Base-by-base conservation (phyloP, 1,140 invertebrate species). In the Akabosia matsudoensis region DNA sequence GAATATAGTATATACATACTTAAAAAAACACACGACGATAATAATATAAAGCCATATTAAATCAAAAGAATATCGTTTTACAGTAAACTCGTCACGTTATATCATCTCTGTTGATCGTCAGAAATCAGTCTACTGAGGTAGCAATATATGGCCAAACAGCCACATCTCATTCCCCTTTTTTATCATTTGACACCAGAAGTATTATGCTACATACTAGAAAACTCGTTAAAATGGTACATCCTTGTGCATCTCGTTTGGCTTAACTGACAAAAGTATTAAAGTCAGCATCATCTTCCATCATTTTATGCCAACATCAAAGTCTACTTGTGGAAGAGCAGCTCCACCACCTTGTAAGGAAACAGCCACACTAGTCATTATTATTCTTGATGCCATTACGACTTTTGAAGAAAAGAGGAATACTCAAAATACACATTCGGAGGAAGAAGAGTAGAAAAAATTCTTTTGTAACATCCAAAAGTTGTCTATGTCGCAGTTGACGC, bases 401-500 rank as follows among this genome's bases (percentile, higher is more conserved):
- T 45, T 45, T 7, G 7, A 45, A 45, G 18, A 45, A 18, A 45
- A 45, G 37, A 45, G 37, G n/a, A n/a, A n/a, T n/a, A n/a, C n/a
- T n/a, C n/a, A 45, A 45, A 67, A 67, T 67, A 67, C 26, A 30
- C 31, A 7, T 24, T 67, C 26, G 13, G n/a, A n/a, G n/a, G n/a
- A n/a, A n/a, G n/a, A n/a, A n/a, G n/a, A n/a, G n/a, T 7, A 61
- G 37, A 61, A 61, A 67, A 31, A 22, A 67, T 67, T 67, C 61
- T 67, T 22, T 61, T 61, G 13, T 45, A 10, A 45, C 37, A 18
- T 45, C 7, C 37, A 45, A n/a, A n/a, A n/a, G n/a, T n/a, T 45
- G 37, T 45, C 7, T 45, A 18, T 45, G 37, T 45, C 37, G 18
- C n/a, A n/a, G n/a, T n/a, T n/a, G n/a, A n/a, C n/a, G 26, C 61